Base-by-base conservation (phyloP, 2,797 vertebrate genomes). In the Anniella stebbinsi region DNA sequence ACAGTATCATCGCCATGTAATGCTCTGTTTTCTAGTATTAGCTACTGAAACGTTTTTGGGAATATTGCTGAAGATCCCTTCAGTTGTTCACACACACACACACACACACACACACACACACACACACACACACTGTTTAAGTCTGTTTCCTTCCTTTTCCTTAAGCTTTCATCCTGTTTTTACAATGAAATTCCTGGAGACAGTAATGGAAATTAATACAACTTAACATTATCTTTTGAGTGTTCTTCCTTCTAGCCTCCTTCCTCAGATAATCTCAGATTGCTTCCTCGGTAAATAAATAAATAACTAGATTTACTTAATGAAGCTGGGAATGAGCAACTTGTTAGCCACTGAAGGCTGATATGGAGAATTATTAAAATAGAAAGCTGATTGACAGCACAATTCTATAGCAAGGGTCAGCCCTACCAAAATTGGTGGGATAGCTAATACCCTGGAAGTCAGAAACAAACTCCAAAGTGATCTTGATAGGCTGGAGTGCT, bases 1-100 rank as follows among this genome's bases (percentile, higher is more conserved):
- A 63, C 81, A 72, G 54, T 63, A 36, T 80, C 18, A 41, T 54
- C 80, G 15, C 48, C 57, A 45, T 88, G 28, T 54, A 60, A 77
- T 87, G 76, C n/a, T 83, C 72, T 60, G n/a, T 63, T 88, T 11
- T 28, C 80, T 75, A 17, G 8, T 84, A 84, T 45, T 82, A 45
- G 77, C 25, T 23, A 25, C 51, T 82, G 69, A 84, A 77, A 84
- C 30, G 0, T 21, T 84, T 48, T 83, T 33, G 30, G 51, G 57
- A 54, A 84, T 67, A 76, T 36, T 77, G 41, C 45, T 30, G 28
- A 60, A 57, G 23, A 9, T 67, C 66, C 11, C 1, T n/a, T 75
- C 9, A 23, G 18, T 10, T 72, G 63, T 9, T 72, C 23, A n/a
- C 23, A 17, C 60, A 11, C 13, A 57, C 8, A 21, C 38, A 3